Conservation (phyloP, 35 echinoderm and acorn worm species). For the Holothuria glaberrima region DNA sequence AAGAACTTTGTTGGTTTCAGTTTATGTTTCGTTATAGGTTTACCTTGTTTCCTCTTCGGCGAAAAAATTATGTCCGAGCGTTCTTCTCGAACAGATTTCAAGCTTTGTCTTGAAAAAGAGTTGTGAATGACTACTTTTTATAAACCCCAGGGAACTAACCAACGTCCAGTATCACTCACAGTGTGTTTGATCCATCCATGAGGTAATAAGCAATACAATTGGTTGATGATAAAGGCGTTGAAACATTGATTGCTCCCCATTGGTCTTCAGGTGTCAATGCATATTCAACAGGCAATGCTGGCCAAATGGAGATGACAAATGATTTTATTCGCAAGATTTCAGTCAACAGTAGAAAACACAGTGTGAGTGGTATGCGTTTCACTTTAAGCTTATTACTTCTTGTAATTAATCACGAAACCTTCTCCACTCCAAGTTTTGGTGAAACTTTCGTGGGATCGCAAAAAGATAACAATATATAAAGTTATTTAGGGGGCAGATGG, state of each 20-base stretch:
- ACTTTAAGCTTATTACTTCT: too few species aligned
- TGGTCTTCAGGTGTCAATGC: background rate
- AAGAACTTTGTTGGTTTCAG: background rate
- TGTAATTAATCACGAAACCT: too few species aligned
- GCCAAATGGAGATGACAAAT: too few species aligned
- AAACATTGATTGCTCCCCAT: too few species aligned
- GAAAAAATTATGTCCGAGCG: background rate
- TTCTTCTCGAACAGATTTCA: background rate
- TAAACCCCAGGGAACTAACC: conserved; percentile 29
- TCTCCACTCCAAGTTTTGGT: too few species aligned
- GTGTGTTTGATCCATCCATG: background rate
- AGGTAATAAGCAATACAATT: background rate
- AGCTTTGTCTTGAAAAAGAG: background rate
- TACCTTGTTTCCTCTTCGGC: background rate
- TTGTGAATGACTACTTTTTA: background rate
- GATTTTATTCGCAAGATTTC: too few species aligned
- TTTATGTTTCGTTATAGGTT: background rate
- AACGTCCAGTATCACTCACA: background rate
- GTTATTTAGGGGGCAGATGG: too few species aligned
- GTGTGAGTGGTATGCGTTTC: too few species aligned
- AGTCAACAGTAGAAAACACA: too few species aligned
- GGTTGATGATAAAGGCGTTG: background rate
- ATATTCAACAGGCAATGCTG: background rate
- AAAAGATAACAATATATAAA: too few species aligned
- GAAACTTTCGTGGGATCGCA: too few species aligned